Base-by-base conservation (phyloP, 1,140 invertebrate genomes). In the Achroia grisella region DNA sequence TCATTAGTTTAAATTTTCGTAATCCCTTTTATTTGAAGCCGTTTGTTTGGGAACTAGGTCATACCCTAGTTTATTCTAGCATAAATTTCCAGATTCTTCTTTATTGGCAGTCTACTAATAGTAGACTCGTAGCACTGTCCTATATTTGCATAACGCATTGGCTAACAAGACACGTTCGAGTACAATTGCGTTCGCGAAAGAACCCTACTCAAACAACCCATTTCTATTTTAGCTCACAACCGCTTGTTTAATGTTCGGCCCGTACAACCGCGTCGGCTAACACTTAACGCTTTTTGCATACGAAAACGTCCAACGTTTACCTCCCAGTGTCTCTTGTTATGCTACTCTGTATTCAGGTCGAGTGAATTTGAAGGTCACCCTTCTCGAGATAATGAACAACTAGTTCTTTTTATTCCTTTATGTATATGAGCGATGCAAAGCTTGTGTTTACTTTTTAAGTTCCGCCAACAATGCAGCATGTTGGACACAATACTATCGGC, bases 281-380 rank as follows among this genome's bases (percentile, higher is more conserved):
- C 76, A 84, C 71, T 81, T 81, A 80, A 82, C 80, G 76, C 74
- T 82, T 80, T 84, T 84, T 84, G 80, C 80, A 84, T 84, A 84
- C 80, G 72, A 82, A 84, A 80, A 70, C 62, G 60, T 67, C 67
- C 54, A 54, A 62, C 66, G 58, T 69, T 72, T 59, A 70, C 65
- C 70, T 71, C 58, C 64, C 56, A 63, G 56, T 80, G 66, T 75
- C 70, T 74, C 71, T 82, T 79, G 78, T 80, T 72, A 68, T 57
- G 47, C 69, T 69, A 62, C 67, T 83, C 66, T 62, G 61, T 79
- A 83, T 81, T 83, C 79, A 67, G 61, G 42, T 48, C 58, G 59
- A 54, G 67, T 59, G 15, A 46, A 70, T 61, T 66, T 76, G 73
- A 81, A 83, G 75, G 79, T 80, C 74, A 67, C 45, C 59, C 50